Evolutionary conservation across 1,140 invertebrate genomes (phyloP), one percentile per base, ranked within the genome.

Genomic region (Leptinotarsa undecemlineata): DNA sequence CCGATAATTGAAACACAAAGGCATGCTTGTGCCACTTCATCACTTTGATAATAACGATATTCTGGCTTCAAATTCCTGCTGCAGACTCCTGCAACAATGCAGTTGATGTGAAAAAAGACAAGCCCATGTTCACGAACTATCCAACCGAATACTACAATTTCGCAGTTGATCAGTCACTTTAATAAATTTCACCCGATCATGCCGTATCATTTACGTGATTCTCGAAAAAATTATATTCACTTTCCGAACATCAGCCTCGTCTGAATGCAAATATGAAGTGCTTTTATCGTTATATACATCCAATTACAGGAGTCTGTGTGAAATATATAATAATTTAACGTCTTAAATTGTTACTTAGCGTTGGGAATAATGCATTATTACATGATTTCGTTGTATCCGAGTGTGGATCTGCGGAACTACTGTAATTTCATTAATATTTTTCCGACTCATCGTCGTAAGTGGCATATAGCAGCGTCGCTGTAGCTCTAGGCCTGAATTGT

Each of bases 181-280:
- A 57, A 57, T 57, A 57, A 57, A 57, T 57, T 57, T 57, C 51
- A 19, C 51, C 17, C n/a, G 51, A 57, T 57, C 51, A 57, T 57
- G 51, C 51, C n/a, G 51, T 57, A 57, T 57, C n/a, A 57, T 57
- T 57, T 57, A 17, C 51, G n/a, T 19, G 51, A 57, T 57, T 57
- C 51, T 57, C 4, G 17, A 57, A 42, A 57, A 57, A 57, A 57
- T 57, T 57, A 57, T 57, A 57, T 57, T 57, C 51, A 57, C 51
- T 57, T 57, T 57, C 51, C 14, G 51, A 57, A 15, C 51, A 19
- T 17, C 51, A 19, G 51, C 51, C 17, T 57, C 17, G 51, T 57
- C 15, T 68, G 72, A 76, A 76, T 78, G 73, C 73, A 47, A 74
- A 57, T 68, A 67, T 76, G 74, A 42, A 69, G 71, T 60, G 68